Conservation (phyloP, 2,797 vertebrate genomes). For the Pagetopsis macropterus region DNA sequence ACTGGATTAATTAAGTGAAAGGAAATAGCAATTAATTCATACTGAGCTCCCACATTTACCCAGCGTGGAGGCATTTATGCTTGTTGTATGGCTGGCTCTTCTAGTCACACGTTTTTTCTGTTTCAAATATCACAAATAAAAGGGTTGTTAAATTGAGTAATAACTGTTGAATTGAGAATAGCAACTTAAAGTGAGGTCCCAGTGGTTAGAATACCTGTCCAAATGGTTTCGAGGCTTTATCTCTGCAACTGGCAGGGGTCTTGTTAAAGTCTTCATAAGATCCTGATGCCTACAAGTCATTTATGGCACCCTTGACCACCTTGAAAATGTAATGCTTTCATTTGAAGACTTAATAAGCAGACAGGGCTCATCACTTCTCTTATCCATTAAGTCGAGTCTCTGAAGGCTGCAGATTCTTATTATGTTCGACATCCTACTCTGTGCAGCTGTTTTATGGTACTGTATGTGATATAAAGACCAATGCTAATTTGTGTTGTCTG, state of each 20-base stretch:
- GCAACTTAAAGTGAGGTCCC: neutral
- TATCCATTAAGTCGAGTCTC: slow-evolving; percentile 10
- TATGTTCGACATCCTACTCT: slow-evolving; percentile 6
- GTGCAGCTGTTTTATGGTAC: neutral
- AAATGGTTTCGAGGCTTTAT: slow-evolving; percentile 19
- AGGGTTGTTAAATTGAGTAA: neutral
- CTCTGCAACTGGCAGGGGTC: slow-evolving; percentile 7
- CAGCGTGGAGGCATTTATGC: neutral
- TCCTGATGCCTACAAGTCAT: slow-evolving; percentile 14
- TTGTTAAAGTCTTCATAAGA: slow-evolving; percentile 28
- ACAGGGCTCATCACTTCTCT: slow-evolving; percentile 10
- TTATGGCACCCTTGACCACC: slow-evolving; percentile 17
- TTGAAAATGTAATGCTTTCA: slow-evolving; percentile 22
- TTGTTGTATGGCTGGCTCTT: neutral
- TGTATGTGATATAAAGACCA: slow-evolving; percentile 9
- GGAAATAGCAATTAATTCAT: too few relatives aligned
- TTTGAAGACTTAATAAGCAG: slow-evolving; percentile 30
- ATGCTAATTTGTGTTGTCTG: neutral
- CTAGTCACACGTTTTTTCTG: neutral
- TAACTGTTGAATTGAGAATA: neutral
- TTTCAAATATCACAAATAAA: slow-evolving; percentile 3
- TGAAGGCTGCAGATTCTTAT: slow-evolving; percentile 10
- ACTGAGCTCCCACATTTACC: neutral
- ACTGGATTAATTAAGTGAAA: too few relatives aligned
- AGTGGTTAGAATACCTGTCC: slow-evolving; percentile 8